Evolutionary conservation across 23 tunicate genomes (phyloP), one percentile per base, ranked within the genome.

Genomic region (Diplosoma virens): DNA sequence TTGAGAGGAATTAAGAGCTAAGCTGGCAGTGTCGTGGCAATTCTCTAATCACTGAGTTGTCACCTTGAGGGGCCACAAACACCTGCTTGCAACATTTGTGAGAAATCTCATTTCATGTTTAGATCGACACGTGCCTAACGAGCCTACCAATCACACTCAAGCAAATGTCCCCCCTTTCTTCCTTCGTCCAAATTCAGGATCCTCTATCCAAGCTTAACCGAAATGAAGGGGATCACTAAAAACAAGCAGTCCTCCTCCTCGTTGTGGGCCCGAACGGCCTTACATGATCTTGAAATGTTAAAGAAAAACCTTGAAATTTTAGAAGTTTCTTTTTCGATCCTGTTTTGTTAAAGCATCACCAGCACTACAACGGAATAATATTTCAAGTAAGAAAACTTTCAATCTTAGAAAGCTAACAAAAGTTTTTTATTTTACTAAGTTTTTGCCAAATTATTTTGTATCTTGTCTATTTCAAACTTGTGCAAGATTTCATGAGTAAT

Each of bases 341-440:
- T 84, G 9, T 82, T 30, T 59, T 66, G 35, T 82, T 71, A 32
- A 84, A 90, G 23, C 47, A 69, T 30, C 97, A 90, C 53, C 73
- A 74, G 23, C 82, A 84, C 67, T 90, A 79, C 59, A 79, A 34
- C 64, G 97, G 90, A 5, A 50, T 90, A n/a, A 79, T 90, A 36
- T 90, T 90, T 47, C 83, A 90, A 86, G 97, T 90, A 47, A 32
- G 64, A 11, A n/a, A n/a, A n/a, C n/a, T n/a, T n/a, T n/a, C n/a
- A n/a, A n/a, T n/a, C n/a, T n/a, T n/a, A n/a, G n/a, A n/a, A n/a
- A n/a, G n/a, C n/a, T n/a, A n/a, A n/a, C n/a, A n/a, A n/a, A n/a
- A n/a, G n/a, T n/a, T n/a, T n/a, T n/a, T n/a, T n/a, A n/a, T n/a
- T n/a, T n/a, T n/a, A n/a, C n/a, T n/a, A n/a, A n/a, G n/a, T n/a